A percentile compares a stretch with the other conserved stretches of the same genome.
These are phyloP conservation scores for Andrena camellia DNA, from an alignment of 2,888 invertebrate genomes.

Conservation along the genomic window DNA sequence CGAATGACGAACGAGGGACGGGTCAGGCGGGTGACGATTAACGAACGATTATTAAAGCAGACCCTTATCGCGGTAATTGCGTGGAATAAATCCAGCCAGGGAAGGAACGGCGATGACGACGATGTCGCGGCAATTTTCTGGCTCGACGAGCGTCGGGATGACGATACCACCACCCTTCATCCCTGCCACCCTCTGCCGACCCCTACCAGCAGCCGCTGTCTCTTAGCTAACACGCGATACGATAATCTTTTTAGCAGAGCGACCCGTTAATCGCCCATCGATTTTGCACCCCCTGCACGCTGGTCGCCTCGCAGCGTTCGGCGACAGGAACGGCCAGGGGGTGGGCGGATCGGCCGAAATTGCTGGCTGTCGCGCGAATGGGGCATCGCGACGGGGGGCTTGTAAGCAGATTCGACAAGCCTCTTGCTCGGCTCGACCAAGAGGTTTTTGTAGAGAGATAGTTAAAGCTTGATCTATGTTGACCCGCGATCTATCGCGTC, in stretches of 20 bases:
- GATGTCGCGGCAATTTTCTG: constrained; percentile 69
- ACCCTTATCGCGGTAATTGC: constrained; percentile 80
- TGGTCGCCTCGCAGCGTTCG: constrained; percentile 10
- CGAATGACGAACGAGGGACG: constrained; percentile 23
- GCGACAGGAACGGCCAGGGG: background rate
- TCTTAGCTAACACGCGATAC: constrained; percentile 57
- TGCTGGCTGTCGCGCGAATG: constrained; percentile 35
- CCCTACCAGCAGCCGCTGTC: constrained; percentile 26
- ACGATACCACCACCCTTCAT: constrained; percentile 46
- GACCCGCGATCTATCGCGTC: constrained; percentile 21
- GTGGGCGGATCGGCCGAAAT: constrained; percentile 35
- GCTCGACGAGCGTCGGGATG: constrained; percentile 65
- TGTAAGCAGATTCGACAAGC: constrained; percentile 48
- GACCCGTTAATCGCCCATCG: constrained; percentile 62
- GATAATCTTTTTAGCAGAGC: constrained; percentile 68
- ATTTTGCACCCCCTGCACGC: constrained; percentile 49
- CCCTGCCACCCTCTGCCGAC: background rate
- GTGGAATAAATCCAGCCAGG: constrained; percentile 78
- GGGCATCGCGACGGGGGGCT: constrained; percentile 6
- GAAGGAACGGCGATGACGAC: constrained; percentile 51
- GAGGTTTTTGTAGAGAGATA: constrained; percentile 18
- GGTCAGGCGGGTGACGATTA: constrained; percentile 73
- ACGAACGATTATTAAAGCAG: constrained; percentile 80
- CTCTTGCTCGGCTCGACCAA: background rate
- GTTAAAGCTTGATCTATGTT: constrained; percentile 36